A percentile compares a stretch with the other conserved stretches of the same genome.
Evolutionary conservation across 2,113 vertebrate species (phyloP).

Genomic region (Syngnathoides biaculeatus): DNA sequence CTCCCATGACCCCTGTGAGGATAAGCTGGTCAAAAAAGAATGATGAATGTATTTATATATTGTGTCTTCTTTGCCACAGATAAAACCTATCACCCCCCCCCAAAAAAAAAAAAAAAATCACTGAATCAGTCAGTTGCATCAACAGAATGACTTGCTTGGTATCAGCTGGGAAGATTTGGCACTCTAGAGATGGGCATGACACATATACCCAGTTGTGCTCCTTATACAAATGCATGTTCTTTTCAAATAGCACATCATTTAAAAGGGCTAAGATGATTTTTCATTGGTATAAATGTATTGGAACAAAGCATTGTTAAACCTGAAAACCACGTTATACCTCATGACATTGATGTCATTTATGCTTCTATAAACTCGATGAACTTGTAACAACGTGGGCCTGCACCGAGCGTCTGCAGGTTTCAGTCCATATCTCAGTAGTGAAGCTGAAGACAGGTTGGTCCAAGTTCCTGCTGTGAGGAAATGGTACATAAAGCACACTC

Average conservation of each 20-base stretch:
- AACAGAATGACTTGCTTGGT: neutral
- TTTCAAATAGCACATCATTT: neutral
- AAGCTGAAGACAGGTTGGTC: constrained; percentile 38
- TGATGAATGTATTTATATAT: neutral
- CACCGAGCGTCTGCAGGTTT: constrained; percentile 24
- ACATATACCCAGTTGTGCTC: neutral
- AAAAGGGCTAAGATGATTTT: neutral
- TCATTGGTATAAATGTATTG: neutral
- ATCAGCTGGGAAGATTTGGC: neutral
- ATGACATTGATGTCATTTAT: constrained; percentile 27
- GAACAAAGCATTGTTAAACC: neutral
- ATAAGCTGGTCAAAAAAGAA: no score
- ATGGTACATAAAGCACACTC: constrained; percentile 50
- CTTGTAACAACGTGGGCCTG: constrained; percentile 44
- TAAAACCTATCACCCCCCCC: neutral
- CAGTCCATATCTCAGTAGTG: constrained; percentile 49
- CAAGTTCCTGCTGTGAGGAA: constrained; percentile 43
- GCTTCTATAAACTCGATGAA: constrained; percentile 22
- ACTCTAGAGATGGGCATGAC: neutral
- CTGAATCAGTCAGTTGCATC: neutral
- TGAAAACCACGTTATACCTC: constrained; percentile 10
- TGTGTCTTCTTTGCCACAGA: neutral
- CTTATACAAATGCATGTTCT: neutral
- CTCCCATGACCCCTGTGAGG: no score
- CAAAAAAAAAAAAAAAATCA: neutral